Conservation (phyloP, 2,113 vertebrate species). For the Hassar affinis region DNA sequence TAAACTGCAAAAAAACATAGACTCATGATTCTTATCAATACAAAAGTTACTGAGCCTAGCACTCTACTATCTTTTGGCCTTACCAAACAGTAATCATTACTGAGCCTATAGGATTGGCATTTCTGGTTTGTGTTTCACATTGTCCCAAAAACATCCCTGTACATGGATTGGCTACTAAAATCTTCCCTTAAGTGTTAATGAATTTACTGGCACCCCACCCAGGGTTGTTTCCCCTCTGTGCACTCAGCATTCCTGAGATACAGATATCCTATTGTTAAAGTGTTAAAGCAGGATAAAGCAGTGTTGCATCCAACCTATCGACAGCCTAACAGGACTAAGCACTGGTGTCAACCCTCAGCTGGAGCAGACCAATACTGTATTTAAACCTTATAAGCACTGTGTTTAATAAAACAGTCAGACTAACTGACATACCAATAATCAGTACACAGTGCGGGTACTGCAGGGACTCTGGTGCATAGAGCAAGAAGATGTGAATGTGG, state of each 20-base stretch:
- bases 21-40: background rate
- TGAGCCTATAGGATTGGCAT: background rate
- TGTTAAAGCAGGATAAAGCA: slow-evolving; percentile 17
- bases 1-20: background rate
- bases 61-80: background rate
- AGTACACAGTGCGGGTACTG: background rate
- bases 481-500: slow-evolving; percentile 19
- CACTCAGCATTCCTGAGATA: background rate
- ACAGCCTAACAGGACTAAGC: slow-evolving; percentile 36
- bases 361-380: slow-evolving; percentile 22
- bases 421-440: slow-evolving; percentile 1
- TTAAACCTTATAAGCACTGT: slow-evolving; percentile 20
- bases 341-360: slow-evolving; percentile 16
- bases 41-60: background rate
- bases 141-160: background rate
- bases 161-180: background rate
- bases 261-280: slow-evolving; percentile 37
- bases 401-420: background rate
- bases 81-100: background rate
- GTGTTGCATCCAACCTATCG: slow-evolving; percentile 1
- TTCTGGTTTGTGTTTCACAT: background rate
- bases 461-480: slow-evolving; percentile 7
- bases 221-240: background rate
- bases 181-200: background rate
- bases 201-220: background rate